Percentiles rank a stretch among this genome's conserved stretches.
These are phyloP conservation scores for Lamellibrachia luymesi DNA, from an alignment of 1,140 invertebrate species.

Conservation along the genomic window DNA sequence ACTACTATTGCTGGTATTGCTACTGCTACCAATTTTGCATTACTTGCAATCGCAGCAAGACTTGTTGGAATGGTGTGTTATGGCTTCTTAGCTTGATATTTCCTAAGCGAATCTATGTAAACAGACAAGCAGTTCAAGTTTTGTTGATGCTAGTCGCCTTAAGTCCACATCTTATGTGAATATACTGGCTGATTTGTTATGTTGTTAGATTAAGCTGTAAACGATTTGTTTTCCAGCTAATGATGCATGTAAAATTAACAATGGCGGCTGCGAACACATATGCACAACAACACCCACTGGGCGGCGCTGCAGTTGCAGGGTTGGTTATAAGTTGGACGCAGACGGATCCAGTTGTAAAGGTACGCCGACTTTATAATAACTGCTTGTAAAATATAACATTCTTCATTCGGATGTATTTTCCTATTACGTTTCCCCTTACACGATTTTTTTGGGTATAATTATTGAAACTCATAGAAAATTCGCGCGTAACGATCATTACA, in stretches of 20 bases:
- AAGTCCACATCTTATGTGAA: too few species aligned
- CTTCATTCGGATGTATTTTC: too few species aligned
- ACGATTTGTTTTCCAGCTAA: conserved; percentile 40
- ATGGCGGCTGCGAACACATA: conserved; percentile 44
- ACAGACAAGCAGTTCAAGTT: background rate
- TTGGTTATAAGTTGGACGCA: conserved; percentile 33
- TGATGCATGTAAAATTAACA: conserved; percentile 13
- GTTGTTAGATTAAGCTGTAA: conserved; percentile 42
- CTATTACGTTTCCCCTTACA: too few species aligned
- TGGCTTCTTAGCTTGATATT: too few species aligned
- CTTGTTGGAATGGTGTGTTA: too few species aligned
- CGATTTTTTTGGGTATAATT: too few species aligned
- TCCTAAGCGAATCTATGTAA: background rate
- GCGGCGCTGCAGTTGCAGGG: conserved; percentile 40
- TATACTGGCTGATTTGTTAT: conserved; percentile 17
- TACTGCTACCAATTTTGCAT: too few species aligned
- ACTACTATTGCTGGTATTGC: too few species aligned
- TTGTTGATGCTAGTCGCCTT: conserved; percentile 24
- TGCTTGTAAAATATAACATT: background rate
- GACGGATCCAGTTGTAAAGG: conserved; percentile 21
- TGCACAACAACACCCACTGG: conserved; percentile 34
- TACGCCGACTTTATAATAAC: background rate
- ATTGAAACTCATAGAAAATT: too few species aligned
- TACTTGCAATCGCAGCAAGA: too few species aligned
- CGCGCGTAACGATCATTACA: too few species aligned